Evolutionary conservation across 2,113 vertebrate genomes (phyloP), one percentile per base, ranked within the genome.

Genomic region (Trinectes maculatus): DNA sequence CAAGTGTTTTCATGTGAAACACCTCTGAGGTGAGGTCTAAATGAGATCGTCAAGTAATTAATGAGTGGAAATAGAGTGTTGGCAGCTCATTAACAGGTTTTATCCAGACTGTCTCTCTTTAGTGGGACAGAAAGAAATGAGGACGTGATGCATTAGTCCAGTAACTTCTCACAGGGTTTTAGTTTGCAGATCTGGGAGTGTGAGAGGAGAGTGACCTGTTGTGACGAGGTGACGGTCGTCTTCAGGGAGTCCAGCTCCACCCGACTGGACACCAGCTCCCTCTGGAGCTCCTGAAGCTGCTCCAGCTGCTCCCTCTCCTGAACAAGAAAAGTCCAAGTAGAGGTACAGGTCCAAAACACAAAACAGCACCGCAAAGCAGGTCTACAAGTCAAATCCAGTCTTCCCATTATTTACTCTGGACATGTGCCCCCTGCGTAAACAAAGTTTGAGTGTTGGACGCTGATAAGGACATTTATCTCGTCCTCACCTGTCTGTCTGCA

Each of bases 241-340:
- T 94, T 94, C 13, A 97, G 92, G 48, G 87, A 76, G 49, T 94
- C 93, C 54, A 97, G 87, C 81, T 97, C 96, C 44, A 90, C 89
- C 55, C 90, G 93, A 88, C 93, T 98, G 82, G 89, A 90, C 73
- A 91, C 39, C 43, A 98, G 91, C 83, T 99, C 96, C 43, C 83
- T 92, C 87, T 95, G 95, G 59, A 99, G 79, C 0, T 76, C 90
- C 76, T 95, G 95, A 34, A 99, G 83, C 71, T 95, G 91, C 49
- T 96, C 92, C 0, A 90, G 87, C 80, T 99, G 98, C 8, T 95
- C 93, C 73, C 91, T 91, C 46, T 94, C 95, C 96, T 98, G 83
- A 46, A 0, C 15, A 44, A 56, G 3, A 55, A 25, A 62, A 29
- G 26, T 3, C 9, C 37, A 49, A n/a, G n/a, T n/a, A n/a, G n/a